Evolutionary conservation across 1,140 invertebrate species (phyloP), one percentile per base, ranked within the genome.

Genomic region (Bombus turneri): DNA sequence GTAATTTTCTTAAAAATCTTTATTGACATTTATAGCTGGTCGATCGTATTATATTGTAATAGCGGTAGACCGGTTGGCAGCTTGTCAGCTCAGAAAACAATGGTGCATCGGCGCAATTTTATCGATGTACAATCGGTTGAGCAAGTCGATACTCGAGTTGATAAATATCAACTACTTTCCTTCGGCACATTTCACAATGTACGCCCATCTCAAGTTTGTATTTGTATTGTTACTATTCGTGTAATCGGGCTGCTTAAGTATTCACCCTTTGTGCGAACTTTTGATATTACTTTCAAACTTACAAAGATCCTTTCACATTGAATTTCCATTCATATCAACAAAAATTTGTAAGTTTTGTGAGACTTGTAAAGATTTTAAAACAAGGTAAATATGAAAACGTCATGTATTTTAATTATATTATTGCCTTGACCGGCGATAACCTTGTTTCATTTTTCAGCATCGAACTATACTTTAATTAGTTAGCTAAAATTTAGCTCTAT

Each of bases 171-270:
- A 83, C 71, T 64, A 90, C 68, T 81, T 91, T 91, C 69, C 82
- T 89, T 89, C 79, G 82, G 81, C 86, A 83, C 76, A 90, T 91
- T 91, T 89, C 90, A 90, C 90, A 90, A 84, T 83, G 87, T 79
- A 90, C 87, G 84, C 80, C 39, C 74, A 73, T 88, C 74, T 69
- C 62, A 72, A 85, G 77, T 53, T 39, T 28, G 5, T 31, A 47
- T 31, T 34, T 43, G n/a, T 37, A 43, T 76, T 10, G 34, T 69
- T 81, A 81, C 53, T 69, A 81, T 86, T 88, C 83, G 74, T 39
- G 59, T 73, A 81, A 85, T 78, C 71, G 79, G 80, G 72, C 66
- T 53, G 68, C 62, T 86, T 75, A 83, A 72, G 47, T 39, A 83
- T 73, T 64, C 83, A 64, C 66, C 57, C 53, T 37, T 81, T 66